Evolutionary conservation across 2,113 vertebrate species (phyloP).

Genomic region (Girardinichthys multiradiatus): DNA sequence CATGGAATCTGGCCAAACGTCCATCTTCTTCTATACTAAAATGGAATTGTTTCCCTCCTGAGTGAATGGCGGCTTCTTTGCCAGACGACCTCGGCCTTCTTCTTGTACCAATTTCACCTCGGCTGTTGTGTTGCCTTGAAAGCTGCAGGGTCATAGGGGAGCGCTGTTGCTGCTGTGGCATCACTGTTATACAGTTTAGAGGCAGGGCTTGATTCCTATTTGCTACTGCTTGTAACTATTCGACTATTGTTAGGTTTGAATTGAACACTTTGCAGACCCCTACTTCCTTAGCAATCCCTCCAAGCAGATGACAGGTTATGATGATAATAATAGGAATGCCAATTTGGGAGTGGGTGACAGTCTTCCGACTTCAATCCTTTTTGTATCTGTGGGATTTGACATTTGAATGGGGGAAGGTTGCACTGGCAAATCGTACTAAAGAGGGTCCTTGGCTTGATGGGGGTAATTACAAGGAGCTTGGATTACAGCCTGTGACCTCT

Average conservation of each 20-base stretch:
- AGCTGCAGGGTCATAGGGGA: slow-evolving; percentile 36
- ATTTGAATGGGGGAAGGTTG: slow-evolving; percentile 34
- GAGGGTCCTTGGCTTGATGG: slow-evolving; percentile 48
- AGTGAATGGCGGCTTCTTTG: slow-evolving; percentile 13
- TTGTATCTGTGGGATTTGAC: slow-evolving; percentile 56
- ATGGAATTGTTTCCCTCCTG: not conserved
- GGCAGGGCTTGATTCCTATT: not conserved
- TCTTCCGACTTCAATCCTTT: slow-evolving; percentile 44
- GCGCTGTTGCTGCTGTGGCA: slow-evolving; percentile 9
- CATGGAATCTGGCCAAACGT: slow-evolving; percentile 1
- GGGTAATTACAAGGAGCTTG: slow-evolving; percentile 68
- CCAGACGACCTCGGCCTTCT: slow-evolving; percentile 17
- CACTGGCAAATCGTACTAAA: slow-evolving; percentile 61
- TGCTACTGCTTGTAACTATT: not conserved
- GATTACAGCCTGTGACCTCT: slow-evolving; percentile 45
- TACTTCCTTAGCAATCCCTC: not conserved
- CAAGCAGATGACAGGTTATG: slow-evolving; percentile 50
- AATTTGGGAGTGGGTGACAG: slow-evolving; percentile 54
- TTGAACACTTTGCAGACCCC: slow-evolving; percentile 18
- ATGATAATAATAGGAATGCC: slow-evolving; percentile 67
- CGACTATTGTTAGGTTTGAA: not conserved
- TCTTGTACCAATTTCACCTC: slow-evolving; percentile 32
- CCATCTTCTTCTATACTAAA: not conserved
- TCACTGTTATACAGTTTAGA: not conserved
- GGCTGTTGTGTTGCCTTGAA: slow-evolving; percentile 34